Conservation (phyloP, 2,113 vertebrate species). For the Symphodus melops region DNA sequence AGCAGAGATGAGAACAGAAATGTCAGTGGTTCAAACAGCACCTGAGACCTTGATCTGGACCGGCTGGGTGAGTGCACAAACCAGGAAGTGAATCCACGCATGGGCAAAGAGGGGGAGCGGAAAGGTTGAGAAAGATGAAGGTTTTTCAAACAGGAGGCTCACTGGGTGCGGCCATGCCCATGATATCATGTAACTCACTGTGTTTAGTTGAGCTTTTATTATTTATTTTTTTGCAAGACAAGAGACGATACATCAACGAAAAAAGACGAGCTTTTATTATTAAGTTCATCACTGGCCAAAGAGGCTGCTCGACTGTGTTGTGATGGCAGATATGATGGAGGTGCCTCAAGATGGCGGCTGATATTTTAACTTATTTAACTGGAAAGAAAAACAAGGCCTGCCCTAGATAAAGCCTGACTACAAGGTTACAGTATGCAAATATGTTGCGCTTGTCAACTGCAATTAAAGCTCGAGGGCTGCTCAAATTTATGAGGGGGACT, state of each 20-base stretch:
- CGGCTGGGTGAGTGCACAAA: conserved; percentile 8
- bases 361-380: conserved; percentile 37
- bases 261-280: conserved; percentile 53
- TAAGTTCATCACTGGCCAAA: conserved; percentile 30
- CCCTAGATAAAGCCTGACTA: conserved; percentile 14
- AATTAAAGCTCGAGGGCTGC: conserved; percentile 46
- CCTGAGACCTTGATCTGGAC: conserved; percentile 33
- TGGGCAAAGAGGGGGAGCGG: neutral
- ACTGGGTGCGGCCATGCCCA: neutral
- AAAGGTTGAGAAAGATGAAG: neutral
- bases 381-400: conserved; percentile 32
- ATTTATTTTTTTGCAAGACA: too few species aligned
- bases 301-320: conserved; percentile 26
- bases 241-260: too few species aligned
- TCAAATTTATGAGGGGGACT: conserved; percentile 38
- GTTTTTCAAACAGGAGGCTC: too few species aligned
- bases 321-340: conserved; percentile 41
- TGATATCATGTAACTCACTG: neutral
- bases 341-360: conserved; percentile 32
- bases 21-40: conserved; percentile 35
- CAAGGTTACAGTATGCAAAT: conserved; percentile 64
- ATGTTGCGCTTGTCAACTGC: conserved; percentile 42
- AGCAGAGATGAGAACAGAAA: conserved; percentile 29
- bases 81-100: conserved; percentile 7
- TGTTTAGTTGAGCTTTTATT: conserved; percentile 11